phyloP scores from a whole-genome alignment of 2,888 invertebrate species.

The Ichneumoninae sp. region DNA sequence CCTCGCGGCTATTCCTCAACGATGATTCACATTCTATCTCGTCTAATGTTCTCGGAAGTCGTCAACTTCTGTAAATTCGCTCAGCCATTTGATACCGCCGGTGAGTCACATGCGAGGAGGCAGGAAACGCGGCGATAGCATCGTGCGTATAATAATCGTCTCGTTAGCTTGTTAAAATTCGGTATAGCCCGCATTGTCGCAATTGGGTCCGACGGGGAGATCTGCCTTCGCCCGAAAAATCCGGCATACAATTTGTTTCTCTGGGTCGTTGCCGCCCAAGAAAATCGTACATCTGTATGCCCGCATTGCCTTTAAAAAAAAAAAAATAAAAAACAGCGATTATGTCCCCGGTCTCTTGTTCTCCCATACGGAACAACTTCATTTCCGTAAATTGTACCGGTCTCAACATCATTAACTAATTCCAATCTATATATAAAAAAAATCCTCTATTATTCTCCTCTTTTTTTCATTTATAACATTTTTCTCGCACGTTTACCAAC shows the following conservation, averaged over 20 bases:
- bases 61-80: slow-evolving; percentile 42
- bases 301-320: slow-evolving; percentile 4
- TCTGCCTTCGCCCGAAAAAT: background rate
- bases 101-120: slow-evolving; percentile 45
- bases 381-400: background rate
- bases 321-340: background rate
- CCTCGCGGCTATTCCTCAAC: background rate
- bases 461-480: background rate
- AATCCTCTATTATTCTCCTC: background rate
- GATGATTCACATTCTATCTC: slow-evolving; percentile 45
- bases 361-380: background rate
- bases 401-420: too few relatives aligned
- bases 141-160: slow-evolving; percentile 3
- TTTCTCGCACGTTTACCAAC: background rate
- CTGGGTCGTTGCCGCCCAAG: slow-evolving; percentile 7
- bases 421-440: background rate
- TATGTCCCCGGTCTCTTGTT: background rate
- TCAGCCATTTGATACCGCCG: slow-evolving; percentile 39
- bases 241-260: background rate
- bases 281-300: slow-evolving; percentile 22
- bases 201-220: slow-evolving; percentile 40
- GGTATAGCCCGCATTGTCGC: slow-evolving; percentile 57
- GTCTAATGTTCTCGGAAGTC: slow-evolving; percentile 39
- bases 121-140: slow-evolving; percentile 17
- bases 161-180: slow-evolving; percentile 44